Conservation (phyloP, 2,888 invertebrate genomes). For the Microplitis manilae region DNA sequence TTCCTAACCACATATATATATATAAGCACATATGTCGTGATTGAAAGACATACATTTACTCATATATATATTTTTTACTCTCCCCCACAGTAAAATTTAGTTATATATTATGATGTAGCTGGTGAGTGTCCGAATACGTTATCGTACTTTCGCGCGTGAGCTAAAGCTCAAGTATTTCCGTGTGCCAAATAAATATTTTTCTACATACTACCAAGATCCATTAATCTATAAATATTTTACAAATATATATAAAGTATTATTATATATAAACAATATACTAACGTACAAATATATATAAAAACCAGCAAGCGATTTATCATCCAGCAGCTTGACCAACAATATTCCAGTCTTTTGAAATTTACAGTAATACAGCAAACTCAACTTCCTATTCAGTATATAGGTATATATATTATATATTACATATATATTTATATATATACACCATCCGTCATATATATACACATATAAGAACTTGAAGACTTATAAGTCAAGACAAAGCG, state of each 20-base stretch:
- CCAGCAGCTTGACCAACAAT: conserved; percentile 1
- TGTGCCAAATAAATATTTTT: background rate
- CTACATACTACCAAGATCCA: background rate
- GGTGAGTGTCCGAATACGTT: background rate
- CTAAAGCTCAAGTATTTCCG: background rate
- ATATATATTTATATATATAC: background rate
- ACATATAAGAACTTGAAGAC: background rate
- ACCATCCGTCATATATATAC: background rate
- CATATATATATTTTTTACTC: background rate
- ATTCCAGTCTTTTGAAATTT: background rate
- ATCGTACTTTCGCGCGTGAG: background rate
- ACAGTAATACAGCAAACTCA: background rate
- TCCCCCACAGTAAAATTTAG: background rate
- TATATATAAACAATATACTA: background rate
- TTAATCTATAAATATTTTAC: background rate
- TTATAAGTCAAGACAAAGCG: background rate
- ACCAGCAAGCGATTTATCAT: background rate
- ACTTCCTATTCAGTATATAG: background rate
- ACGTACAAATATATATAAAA: background rate
- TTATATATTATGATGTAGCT: background rate
- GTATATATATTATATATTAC: background rate
- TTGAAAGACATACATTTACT: background rate
- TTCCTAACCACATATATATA: background rate
- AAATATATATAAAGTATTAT: background rate
- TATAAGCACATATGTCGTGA: background rate